Conservation (phyloP, 2,888 invertebrate genomes). For the Tipula confusa region DNA sequence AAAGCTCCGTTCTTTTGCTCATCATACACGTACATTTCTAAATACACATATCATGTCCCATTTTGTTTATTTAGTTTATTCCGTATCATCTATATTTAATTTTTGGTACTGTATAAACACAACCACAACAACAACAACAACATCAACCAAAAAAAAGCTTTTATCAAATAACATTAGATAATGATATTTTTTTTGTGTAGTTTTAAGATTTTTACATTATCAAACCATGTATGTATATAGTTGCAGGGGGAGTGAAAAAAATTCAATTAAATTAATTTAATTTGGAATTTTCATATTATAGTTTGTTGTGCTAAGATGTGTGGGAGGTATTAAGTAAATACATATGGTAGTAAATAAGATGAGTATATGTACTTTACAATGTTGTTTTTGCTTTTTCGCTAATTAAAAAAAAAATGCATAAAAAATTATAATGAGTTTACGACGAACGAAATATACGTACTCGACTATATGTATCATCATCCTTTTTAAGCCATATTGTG, state of each 20-base stretch:
- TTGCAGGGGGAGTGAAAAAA: neutral
- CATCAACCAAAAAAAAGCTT: neutral
- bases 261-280: conserved; percentile 9
- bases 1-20: neutral
- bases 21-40: too few relatives aligned
- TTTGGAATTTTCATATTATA: neutral
- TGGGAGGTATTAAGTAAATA: neutral
- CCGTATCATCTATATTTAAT: neutral
- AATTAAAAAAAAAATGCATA: too few relatives aligned
- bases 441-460: neutral
- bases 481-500: neutral
- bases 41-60: neutral
- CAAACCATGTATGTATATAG: neutral
- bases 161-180: conserved; percentile 25
- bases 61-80: neutral
- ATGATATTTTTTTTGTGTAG: neutral
- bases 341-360: neutral
- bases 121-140: neutral
- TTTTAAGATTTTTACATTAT: neutral
- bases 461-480: neutral
- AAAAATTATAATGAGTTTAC: neutral
- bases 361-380: neutral
- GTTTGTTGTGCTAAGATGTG: neutral
- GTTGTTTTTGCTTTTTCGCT: neutral
- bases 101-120: neutral